Evolutionary conservation across 2,113 vertebrate species (phyloP).

Genomic region (Mionectes macconnelli): DNA sequence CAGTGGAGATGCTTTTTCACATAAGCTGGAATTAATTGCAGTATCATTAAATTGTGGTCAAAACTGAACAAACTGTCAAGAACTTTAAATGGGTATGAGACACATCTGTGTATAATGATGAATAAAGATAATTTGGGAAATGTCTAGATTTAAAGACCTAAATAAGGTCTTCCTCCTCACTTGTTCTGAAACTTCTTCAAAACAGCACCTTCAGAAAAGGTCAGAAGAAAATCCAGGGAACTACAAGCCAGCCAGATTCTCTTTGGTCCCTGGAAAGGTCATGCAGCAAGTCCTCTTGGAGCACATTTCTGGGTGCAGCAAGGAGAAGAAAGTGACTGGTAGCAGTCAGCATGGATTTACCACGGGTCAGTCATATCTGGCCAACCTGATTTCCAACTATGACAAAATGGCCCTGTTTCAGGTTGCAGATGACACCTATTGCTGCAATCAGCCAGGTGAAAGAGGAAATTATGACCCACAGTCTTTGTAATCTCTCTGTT

Average conservation of each 20-base stretch:
- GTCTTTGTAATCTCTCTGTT: background rate
- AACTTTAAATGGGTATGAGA: background rate
- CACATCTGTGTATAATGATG: background rate
- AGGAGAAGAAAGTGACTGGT: background rate
- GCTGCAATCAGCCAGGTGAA: background rate
- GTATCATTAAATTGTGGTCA: background rate
- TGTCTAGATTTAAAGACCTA: background rate
- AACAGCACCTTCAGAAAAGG: background rate
- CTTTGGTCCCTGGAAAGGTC: background rate
- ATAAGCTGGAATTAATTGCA: background rate
- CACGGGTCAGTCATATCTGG: background rate
- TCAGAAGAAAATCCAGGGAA: background rate
- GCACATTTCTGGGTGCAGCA: background rate
- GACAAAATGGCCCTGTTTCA: background rate
- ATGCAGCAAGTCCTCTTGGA: fast-evolving
- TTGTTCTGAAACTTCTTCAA: background rate
- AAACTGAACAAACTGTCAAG: background rate
- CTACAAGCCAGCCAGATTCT: background rate
- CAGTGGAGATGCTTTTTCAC: background rate
- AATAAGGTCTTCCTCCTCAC: background rate
- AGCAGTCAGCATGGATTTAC: background rate
- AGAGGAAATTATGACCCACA: background rate
- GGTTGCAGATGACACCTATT: too few relatives aligned
- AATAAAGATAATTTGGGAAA: background rate
- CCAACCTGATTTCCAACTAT: background rate